Percentiles rank a stretch among this genome's conserved stretches.
These are phyloP conservation scores for Geotrypetes seraphini DNA, from an alignment of 2,797 vertebrate genomes.

Conservation along the genomic window DNA sequence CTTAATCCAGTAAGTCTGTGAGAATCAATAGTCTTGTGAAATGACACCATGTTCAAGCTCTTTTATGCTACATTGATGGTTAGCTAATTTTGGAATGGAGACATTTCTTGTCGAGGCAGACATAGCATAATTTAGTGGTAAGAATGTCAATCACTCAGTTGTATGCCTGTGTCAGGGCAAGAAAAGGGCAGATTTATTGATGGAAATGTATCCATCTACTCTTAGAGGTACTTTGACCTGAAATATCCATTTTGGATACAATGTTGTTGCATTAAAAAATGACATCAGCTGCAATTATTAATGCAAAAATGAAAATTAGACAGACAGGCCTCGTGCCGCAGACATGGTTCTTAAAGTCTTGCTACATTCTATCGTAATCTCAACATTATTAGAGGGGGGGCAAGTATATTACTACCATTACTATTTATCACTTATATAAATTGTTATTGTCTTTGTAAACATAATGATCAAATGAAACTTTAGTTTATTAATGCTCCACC, in stretches of 20 bases:
- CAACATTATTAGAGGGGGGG: slow-evolving; percentile 22
- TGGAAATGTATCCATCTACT: slow-evolving; percentile 85
- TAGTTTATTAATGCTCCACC: no score
- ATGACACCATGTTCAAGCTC: slow-evolving; percentile 78
- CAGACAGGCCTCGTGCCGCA: slow-evolving; percentile 48
- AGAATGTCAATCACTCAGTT: slow-evolving; percentile 78
- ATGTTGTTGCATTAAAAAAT: slow-evolving; percentile 90
- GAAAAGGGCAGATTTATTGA: slow-evolving; percentile 83
- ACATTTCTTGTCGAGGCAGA: slow-evolving; percentile 71
- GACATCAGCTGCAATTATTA: slow-evolving; percentile 77
- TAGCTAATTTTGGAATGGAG: slow-evolving; percentile 84
- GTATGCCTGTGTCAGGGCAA: slow-evolving; percentile 62
- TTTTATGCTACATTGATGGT: slow-evolving; percentile 84
- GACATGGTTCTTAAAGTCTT: slow-evolving; percentile 65
- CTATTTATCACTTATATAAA: no score
- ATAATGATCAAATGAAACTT: no score
- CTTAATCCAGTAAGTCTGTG: slow-evolving; percentile 68
- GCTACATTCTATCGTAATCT: slow-evolving; percentile 44
- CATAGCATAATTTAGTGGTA: slow-evolving; percentile 79
- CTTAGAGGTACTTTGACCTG: slow-evolving; percentile 69
- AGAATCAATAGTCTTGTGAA: slow-evolving; percentile 83
- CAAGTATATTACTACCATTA: no score
- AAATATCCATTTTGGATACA: slow-evolving; percentile 83
- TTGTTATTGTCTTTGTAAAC: slow-evolving; percentile 21
- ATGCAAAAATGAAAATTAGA: slow-evolving; percentile 70